phyloP scores from a whole-genome alignment of 1,140 invertebrate genomes.

The Drosophila punjabiensis region DNA sequence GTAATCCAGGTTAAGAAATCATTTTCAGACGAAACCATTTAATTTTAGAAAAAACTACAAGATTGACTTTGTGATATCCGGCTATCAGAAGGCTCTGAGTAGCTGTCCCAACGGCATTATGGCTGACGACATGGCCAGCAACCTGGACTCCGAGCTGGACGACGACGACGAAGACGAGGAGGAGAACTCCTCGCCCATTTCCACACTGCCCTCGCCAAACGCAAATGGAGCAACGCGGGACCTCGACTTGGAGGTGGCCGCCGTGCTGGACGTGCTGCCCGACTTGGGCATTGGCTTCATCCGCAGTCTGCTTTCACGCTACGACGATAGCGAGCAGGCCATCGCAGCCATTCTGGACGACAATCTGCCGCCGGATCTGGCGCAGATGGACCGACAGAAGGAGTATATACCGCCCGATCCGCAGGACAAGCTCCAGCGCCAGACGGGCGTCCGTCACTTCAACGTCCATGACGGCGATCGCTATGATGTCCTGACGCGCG shows the following conservation, averaged over 20 bases:
- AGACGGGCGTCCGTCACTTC: slow-evolving; percentile 87
- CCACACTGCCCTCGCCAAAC: slow-evolving; percentile 14
- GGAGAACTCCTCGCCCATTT: neutral
- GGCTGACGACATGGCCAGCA: slow-evolving; percentile 48
- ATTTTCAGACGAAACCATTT: neutral
- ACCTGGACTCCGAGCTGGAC: slow-evolving; percentile 33
- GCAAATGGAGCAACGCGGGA: slow-evolving; percentile 53
- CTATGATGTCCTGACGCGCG: slow-evolving; percentile 90
- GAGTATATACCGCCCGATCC: slow-evolving; percentile 86
- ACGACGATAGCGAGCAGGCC: slow-evolving; percentile 90
- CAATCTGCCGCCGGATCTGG: slow-evolving; percentile 87
- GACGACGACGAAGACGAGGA: slow-evolving; percentile 12
- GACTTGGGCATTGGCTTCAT: slow-evolving; percentile 91
- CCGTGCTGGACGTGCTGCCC: slow-evolving; percentile 90
- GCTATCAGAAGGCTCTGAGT: slow-evolving; percentile 66
- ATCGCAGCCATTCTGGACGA: slow-evolving; percentile 93
- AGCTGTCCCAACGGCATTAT: slow-evolving; percentile 52
- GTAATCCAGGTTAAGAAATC: neutral
- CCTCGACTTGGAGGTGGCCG: slow-evolving; percentile 71
- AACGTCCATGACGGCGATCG: slow-evolving; percentile 92
- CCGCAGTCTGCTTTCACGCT: slow-evolving; percentile 90
- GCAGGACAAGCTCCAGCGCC: slow-evolving; percentile 86
- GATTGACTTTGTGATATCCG: slow-evolving; percentile 84
- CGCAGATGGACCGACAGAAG: slow-evolving; percentile 84
- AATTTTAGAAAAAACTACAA: slow-evolving; percentile 87